Percentiles rank a stretch among this genome's conserved stretches.
These are phyloP conservation scores for Microplitis deprimator DNA, from an alignment of 2,888 invertebrate genomes.

Conservation along the genomic window DNA sequence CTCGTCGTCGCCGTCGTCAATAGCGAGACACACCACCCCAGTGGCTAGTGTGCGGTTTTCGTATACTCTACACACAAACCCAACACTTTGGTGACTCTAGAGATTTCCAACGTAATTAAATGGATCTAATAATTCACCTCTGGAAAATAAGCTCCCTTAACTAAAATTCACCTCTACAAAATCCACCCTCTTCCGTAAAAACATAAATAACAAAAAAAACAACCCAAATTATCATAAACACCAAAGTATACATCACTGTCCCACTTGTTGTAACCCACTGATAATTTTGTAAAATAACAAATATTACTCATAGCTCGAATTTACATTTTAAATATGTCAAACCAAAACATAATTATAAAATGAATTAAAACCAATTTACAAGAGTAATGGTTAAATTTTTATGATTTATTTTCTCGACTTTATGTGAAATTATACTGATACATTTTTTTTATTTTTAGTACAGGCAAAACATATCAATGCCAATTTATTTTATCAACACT, in stretches of 20 bases:
- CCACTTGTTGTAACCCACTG: neutral
- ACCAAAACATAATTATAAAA: neutral
- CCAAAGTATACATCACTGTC: neutral
- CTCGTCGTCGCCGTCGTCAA: constrained; percentile 37
- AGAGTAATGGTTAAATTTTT: neutral
- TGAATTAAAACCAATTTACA: neutral
- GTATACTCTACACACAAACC: neutral
- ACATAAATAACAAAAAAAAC: neutral
- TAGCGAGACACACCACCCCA: constrained; percentile 39
- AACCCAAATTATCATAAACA: neutral
- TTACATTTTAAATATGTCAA: neutral
- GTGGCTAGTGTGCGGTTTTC: constrained; percentile 26
- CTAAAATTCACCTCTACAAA: neutral
- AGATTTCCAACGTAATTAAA: constrained; percentile 19
- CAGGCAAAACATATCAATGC: too few relatives aligned
- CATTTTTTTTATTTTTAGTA: too few relatives aligned
- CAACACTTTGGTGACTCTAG: neutral
- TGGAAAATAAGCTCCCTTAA: neutral
- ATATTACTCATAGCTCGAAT: neutral
- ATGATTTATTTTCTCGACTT: neutral
- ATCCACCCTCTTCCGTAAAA: neutral
- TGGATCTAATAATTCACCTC: constrained; percentile 3
- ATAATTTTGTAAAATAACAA: neutral
- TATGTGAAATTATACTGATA: neutral
- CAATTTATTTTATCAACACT: too few relatives aligned